Percentiles rank a stretch among this genome's conserved stretches.
Evolutionary conservation across 2,113 vertebrate genomes (phyloP).

Genomic region (Machaerirhynchus nigripectus): DNA sequence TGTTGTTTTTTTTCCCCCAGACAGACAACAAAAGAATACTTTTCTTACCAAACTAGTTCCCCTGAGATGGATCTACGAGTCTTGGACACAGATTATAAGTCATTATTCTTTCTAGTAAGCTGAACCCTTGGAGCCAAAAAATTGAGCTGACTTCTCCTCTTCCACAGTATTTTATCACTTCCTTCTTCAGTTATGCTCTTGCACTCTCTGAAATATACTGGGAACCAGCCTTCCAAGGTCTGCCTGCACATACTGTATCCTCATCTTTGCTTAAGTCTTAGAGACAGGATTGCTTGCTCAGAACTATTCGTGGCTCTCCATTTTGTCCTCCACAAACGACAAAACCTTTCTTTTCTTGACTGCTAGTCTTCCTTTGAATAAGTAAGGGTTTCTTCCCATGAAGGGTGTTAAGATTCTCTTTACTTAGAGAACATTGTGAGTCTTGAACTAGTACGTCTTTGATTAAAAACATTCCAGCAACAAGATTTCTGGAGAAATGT

Average conservation of each 20-base stretch:
- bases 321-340: background rate
- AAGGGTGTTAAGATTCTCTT: background rate
- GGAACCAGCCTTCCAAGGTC: background rate
- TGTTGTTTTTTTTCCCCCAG: accelerated
- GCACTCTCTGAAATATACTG: accelerated
- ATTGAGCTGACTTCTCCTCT: background rate
- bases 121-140: background rate
- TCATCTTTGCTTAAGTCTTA: background rate
- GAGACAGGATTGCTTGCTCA: background rate
- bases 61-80: background rate
- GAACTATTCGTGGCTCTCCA: background rate
- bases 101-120: background rate
- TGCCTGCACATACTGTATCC: background rate
- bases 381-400: background rate
- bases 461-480: background rate
- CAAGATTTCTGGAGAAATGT: background rate
- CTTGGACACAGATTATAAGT: background rate
- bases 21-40: background rate
- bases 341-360: background rate
- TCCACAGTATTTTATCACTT: background rate
- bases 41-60: background rate
- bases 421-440: background rate
- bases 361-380: background rate
- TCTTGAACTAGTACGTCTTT: background rate
- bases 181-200: background rate